phyloP scores from a whole-genome alignment of 2,797 vertebrate species.

The Rhyacichthys aspro region DNA sequence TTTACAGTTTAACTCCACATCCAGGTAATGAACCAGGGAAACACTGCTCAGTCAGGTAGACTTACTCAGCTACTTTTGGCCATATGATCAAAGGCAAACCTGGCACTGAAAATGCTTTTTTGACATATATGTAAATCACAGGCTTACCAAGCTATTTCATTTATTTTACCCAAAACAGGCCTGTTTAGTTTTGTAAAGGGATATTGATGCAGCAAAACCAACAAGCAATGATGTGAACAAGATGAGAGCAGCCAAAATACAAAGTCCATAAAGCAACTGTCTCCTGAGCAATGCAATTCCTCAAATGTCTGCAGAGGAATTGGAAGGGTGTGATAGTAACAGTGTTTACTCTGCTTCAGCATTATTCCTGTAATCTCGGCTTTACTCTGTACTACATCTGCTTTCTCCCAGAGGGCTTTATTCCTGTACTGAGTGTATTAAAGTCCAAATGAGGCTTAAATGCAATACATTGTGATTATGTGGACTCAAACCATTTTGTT shows the following conservation, averaged over 20 bases:
- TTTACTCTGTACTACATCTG: conserved; percentile 19
- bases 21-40: too few species aligned
- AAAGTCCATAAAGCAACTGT: not conserved
- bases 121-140: too few species aligned
- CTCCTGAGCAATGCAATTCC: not conserved
- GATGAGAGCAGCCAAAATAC: conserved; percentile 3
- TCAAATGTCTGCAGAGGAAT: not conserved
- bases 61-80: too few species aligned
- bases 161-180: too few species aligned
- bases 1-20: too few species aligned
- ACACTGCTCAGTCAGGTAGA: too few species aligned
- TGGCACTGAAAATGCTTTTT: too few species aligned
- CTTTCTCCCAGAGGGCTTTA: conserved; percentile 3
- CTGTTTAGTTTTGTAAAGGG: too few species aligned
- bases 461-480: conserved; percentile 26
- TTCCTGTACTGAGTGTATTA: not conserved
- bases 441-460: conserved; percentile 32
- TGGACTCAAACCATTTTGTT: conserved; percentile 14
- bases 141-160: too few species aligned
- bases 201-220: not conserved
- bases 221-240: not conserved
- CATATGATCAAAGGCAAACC: too few species aligned
- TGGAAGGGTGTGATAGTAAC: not conserved
- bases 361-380: conserved; percentile 13
- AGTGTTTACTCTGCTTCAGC: not conserved